Conservation (phyloP, 2,888 invertebrate species). For the Drosophila silvestris region DNA sequence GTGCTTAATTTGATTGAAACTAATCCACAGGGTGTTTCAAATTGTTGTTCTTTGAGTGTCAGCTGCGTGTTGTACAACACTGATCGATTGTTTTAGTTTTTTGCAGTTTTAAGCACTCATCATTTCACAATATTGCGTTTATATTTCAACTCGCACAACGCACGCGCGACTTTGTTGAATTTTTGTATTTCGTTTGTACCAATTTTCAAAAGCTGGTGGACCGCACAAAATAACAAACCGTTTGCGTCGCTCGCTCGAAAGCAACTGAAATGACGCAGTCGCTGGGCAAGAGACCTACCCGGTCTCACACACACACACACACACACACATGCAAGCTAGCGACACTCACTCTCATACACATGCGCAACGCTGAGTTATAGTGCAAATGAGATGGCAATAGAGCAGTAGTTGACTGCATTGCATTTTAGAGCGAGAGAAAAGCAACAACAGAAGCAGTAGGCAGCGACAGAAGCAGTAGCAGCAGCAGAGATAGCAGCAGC, state of each 20-base stretch:
- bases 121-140: constrained; percentile 54
- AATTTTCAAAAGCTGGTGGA: constrained; percentile 5
- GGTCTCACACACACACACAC: constrained; percentile 21
- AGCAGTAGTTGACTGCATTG: constrained; percentile 28
- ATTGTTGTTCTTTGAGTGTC: constrained; percentile 6
- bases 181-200: constrained; percentile 9
- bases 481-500: constrained; percentile 24
- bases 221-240: constrained; percentile 64
- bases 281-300: constrained; percentile 48
- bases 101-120: constrained; percentile 50
- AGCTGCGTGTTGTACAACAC: constrained; percentile 26
- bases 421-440: constrained; percentile 58
- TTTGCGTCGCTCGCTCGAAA: constrained; percentile 70
- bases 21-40: constrained; percentile 69
- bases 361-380: constrained; percentile 34
- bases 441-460: constrained; percentile 38
- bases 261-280: constrained; percentile 76
- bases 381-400: constrained; percentile 44
- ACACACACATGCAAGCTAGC: constrained; percentile 6
- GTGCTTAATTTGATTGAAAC: constrained; percentile 47
- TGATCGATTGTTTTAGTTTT: constrained; percentile 34
- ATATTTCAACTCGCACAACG: constrained; percentile 64
- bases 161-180: constrained; percentile 63
- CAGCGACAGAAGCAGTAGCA: constrained; percentile 15
- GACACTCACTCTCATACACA: constrained; percentile 22